These are phyloP conservation scores for Psittacara wagleri DNA, from an alignment of 2,113 vertebrate species.

Conservation along the genomic window DNA sequence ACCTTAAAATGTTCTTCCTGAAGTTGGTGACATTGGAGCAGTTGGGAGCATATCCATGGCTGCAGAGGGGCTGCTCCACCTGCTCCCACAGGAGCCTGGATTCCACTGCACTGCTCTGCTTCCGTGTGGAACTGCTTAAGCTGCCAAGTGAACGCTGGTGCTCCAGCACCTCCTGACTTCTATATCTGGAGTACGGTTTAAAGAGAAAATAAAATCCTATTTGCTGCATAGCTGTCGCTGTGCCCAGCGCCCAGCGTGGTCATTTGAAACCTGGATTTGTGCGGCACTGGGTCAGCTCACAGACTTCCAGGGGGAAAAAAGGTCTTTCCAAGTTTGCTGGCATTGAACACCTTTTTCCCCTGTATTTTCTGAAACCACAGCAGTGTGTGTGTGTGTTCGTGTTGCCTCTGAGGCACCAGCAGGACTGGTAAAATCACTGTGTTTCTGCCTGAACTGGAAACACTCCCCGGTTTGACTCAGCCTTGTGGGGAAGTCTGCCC, in stretches of 20 bases:
- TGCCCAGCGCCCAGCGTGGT: background rate
- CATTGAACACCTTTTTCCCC: background rate
- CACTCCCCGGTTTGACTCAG: background rate
- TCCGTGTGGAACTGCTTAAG: conserved; percentile 14
- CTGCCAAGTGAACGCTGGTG: background rate
- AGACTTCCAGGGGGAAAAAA: background rate
- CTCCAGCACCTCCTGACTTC: conserved; percentile 5
- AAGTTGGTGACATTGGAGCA: background rate
- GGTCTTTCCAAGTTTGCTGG: background rate
- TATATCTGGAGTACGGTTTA: conserved; percentile 10
- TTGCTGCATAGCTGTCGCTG: background rate
- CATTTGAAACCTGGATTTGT: background rate
- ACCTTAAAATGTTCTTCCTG: background rate
- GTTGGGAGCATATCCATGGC: fast-evolving
- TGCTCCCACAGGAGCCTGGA: background rate
- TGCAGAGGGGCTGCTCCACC: background rate
- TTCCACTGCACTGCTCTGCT: background rate
- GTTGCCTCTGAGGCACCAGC: background rate
- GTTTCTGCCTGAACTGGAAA: background rate
- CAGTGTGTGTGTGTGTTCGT: fast-evolving
- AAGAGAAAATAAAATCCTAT: conserved; percentile 1
- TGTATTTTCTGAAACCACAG: background rate
- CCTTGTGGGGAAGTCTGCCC: background rate
- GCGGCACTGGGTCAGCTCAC: background rate
- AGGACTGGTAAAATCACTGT: fast-evolving